These are phyloP conservation scores for Anoura caudifer DNA, from an alignment of 2,113 vertebrate genomes.

Conservation along the genomic window DNA sequence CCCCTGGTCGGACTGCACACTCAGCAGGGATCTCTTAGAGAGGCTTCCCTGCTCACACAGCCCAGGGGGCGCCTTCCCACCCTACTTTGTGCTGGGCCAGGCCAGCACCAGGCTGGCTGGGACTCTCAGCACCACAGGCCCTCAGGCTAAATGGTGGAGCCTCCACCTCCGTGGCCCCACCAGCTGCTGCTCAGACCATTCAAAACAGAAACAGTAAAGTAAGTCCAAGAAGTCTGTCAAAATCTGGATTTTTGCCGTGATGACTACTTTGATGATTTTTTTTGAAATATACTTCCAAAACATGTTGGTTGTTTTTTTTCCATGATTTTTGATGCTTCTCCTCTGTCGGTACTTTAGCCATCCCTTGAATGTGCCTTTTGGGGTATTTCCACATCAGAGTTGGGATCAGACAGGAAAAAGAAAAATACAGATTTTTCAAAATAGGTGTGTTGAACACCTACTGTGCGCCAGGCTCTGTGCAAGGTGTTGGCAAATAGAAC, in stretches of 20 bases:
- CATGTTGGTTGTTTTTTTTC: neutral
- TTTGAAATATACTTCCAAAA: conserved; percentile 13
- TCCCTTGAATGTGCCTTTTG: neutral
- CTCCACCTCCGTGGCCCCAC: neutral
- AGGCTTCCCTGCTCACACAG: neutral
- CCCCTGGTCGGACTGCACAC: neutral
- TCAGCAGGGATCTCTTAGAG: neutral
- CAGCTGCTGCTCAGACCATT: neutral
- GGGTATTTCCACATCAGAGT: neutral
- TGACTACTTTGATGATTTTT: neutral
- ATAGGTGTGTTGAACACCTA: neutral
- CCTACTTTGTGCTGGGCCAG: neutral
- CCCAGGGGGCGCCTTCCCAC: neutral
- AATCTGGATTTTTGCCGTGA: neutral
- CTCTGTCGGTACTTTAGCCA: neutral
- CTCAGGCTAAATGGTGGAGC: neutral
- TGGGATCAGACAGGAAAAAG: neutral
- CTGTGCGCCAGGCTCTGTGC: neutral
- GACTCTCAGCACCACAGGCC: neutral
- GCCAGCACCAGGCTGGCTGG: neutral
- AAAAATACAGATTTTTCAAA: neutral
- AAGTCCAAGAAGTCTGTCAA: neutral
- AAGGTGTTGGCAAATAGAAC: neutral
- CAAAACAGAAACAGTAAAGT: neutral
- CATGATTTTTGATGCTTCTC: neutral